Evolutionary conservation across 2,113 vertebrate species (phyloP), one percentile per base, ranked within the genome.

Genomic region (Syrmaticus mikado): DNA sequence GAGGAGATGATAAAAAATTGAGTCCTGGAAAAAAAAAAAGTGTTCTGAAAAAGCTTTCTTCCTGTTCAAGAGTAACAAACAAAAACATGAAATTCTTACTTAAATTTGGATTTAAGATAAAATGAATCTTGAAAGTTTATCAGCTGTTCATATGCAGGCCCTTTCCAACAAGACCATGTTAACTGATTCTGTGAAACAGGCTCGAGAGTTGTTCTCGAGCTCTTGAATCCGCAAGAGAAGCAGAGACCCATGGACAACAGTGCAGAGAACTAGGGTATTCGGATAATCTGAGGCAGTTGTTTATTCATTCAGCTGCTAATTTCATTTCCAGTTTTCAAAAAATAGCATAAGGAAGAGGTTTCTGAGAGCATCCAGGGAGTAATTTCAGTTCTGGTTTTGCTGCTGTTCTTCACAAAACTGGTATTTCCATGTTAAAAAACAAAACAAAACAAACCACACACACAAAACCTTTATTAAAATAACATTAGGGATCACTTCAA

Each of bases 231-330:
- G 18, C 34, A 84, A 66, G 53, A 62, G 43, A 5, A 32, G 17
- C 14, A 43, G 60, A 68, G 32, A 14, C 18, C 2, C 10, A 36
- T 8, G 0, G 0, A 50, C 10, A 68, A 22, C 4, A 27, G 18
- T 7, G 4, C 8, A 60, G 84, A 55, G 24, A 79, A 53, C 4
- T 19, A 8, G 1, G 11, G 7, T 41, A 61, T 8, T 25, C 6
- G 2, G 4, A n/a, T 7, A 5, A 32, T 60, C 40, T 28, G 32
- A 64, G 8, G 53, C 2, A 40, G 6, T 3, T n/a, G 2, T 10
- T 71, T 75, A 61, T 72, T 34, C 8, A 25, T 38, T 64, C 66
- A 17, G 38, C 30, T 83, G 5, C 11, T 85, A n/a, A 77, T 10
- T 30, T 55, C 4, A 19, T 24, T 82, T 87, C 16, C 64, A 62